These are phyloP conservation scores for Salmo trutta DNA, from an alignment of 2,797 vertebrate species.

Conservation along the genomic window DNA sequence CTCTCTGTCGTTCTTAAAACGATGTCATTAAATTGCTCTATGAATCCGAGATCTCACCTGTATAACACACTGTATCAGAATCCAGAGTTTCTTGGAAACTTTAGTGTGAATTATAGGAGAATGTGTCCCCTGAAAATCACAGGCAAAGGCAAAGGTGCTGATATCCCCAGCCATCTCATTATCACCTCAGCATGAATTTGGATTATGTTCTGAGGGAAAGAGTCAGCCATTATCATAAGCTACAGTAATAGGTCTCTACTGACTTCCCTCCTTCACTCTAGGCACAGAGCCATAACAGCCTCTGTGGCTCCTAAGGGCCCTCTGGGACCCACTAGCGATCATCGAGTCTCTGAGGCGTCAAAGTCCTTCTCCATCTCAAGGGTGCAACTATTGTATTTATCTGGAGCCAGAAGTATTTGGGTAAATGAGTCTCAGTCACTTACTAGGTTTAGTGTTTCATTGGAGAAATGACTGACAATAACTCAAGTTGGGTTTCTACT, in stretches of 20 bases:
- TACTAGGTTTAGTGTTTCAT: constrained; percentile 50
- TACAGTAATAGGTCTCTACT: constrained; percentile 66
- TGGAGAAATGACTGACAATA: constrained; percentile 31
- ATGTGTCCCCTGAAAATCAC: constrained; percentile 64
- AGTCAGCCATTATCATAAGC: constrained; percentile 66
- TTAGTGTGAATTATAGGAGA: constrained; percentile 18
- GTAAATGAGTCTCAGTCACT: constrained; percentile 50
- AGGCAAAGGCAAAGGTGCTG: constrained; percentile 37
- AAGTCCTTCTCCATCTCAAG: constrained; percentile 56
- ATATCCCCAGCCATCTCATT: constrained; percentile 65
- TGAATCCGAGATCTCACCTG: constrained; percentile 13
- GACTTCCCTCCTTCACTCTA: constrained; percentile 52
- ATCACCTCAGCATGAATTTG: constrained; percentile 54
- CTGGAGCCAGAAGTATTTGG: constrained; percentile 55
- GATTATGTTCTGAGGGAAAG: constrained; percentile 57
- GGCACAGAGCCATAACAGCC: constrained; percentile 56
- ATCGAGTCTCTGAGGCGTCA: constrained; percentile 47
- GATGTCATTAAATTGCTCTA: constrained; percentile 14
- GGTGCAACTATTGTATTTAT: constrained; percentile 56
- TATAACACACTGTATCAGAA: neutral
- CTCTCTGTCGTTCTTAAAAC: constrained; percentile 2
- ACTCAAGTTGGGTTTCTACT: constrained; percentile 29
- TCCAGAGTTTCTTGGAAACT: constrained; percentile 15
- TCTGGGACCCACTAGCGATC: constrained; percentile 55
- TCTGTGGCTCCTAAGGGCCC: constrained; percentile 46